Base-by-base conservation (phyloP, 1,140 invertebrate genomes). In the Brachionus manjavacas region DNA sequence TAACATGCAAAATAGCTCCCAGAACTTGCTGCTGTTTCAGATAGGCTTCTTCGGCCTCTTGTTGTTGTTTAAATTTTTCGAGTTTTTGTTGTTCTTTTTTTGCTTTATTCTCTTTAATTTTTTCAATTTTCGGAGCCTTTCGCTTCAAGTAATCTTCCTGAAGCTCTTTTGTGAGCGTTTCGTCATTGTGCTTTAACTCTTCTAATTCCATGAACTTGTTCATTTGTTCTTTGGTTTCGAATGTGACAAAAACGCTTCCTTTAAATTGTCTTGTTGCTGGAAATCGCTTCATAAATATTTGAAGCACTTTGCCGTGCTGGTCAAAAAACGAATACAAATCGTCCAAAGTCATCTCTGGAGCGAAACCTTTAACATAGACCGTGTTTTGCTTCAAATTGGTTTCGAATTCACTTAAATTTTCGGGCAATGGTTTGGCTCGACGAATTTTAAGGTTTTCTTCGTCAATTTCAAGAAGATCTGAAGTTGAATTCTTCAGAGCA, bases 111-210 rank as follows among this genome's bases (percentile, higher is more conserved):
- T 55, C 68, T 74, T 84, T 84, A 8, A 84, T 31, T 55, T 72
- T 49, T 43, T 84, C 81, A 1, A 84, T 16, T 60, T 60, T 31
- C 39, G 79, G 79, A 41, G 20, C 79, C 20, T 84, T 84, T 2
- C 81, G 41, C 12, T 84, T 70, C 16, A 84, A 64, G 64, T 81
- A 81, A 16, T 84, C 81, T 41, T 84, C 64, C 70, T 84, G 60
- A 31, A 60, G 25, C 25, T 84, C 66, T 23, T 66, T 35, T n/a
- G n/a, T 28, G 12, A 70, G 52, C 8, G 28, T 16, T 31, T 72
- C 9, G 7, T 70, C 64, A n/a, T 84, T 9, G 16, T 84, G n/a
- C 70, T 81, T 81, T 7, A 72, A 0, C 23, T 70, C 81, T 14
- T 70, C 64, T 16, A 70, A 35, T 20, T 68, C 81, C 60, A 84